Conservation (phyloP, 2,888 invertebrate species). For the Phalera bucephala region DNA sequence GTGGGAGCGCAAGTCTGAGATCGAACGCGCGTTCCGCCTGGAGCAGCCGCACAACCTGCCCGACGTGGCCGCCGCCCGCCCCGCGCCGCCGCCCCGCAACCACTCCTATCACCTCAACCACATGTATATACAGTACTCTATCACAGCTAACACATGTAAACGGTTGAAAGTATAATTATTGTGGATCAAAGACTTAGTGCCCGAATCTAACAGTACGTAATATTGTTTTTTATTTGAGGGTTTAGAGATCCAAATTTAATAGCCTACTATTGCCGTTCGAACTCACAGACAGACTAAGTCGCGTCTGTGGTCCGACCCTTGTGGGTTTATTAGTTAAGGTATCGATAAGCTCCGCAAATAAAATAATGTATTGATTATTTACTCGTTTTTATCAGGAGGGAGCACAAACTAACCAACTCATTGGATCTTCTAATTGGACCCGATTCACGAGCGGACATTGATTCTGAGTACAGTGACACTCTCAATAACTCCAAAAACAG, state of each 20-base stretch:
- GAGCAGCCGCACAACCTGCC: conserved; percentile 85
- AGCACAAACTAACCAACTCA: conserved; percentile 76
- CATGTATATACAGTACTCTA: conserved; percentile 58
- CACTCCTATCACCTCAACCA: conserved; percentile 90
- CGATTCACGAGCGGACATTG: conserved; percentile 74
- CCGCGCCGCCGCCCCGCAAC: conserved; percentile 88
- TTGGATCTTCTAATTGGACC: conserved; percentile 75
- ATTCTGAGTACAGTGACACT: conserved; percentile 76
- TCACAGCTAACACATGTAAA: neutral
- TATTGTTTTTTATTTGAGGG: too few relatives aligned
- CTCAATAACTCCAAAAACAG: conserved; percentile 77
- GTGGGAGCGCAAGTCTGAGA: conserved; percentile 97
- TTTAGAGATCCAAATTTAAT: too few relatives aligned
- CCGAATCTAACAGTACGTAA: too few relatives aligned
- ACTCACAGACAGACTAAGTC: too few relatives aligned
- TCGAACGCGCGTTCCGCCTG: conserved; percentile 95
- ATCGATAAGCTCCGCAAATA: too few relatives aligned
- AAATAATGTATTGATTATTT: too few relatives aligned
- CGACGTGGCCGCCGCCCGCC: conserved; percentile 84
- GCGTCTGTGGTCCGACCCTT: too few relatives aligned
- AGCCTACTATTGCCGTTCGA: too few relatives aligned
- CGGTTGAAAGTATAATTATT: neutral
- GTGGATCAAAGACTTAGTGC: too few relatives aligned
- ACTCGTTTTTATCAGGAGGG: too few relatives aligned
- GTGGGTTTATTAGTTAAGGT: too few relatives aligned